A percentile compares a stretch with the other conserved stretches of the same genome.
phyloP scores from a whole-genome alignment of 2,113 vertebrate species.

The Brachirus orientalis region DNA sequence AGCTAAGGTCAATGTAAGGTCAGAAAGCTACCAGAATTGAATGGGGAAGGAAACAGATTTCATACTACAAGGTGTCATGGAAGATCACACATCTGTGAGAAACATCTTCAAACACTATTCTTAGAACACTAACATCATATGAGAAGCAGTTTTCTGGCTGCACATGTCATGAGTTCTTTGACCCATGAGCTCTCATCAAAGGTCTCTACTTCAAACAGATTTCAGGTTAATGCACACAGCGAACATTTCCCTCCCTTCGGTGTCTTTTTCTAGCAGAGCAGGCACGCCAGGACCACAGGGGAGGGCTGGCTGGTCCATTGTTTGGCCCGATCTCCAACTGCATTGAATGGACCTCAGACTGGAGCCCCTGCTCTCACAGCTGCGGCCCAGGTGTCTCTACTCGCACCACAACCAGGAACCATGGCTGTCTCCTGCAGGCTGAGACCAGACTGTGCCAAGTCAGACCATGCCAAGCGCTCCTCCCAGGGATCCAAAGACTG shows the following conservation, averaged over 20 bases:
- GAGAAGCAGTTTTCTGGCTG: not conserved
- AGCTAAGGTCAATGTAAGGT: too few relatives aligned
- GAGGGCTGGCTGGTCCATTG: not conserved
- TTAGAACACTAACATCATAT: not conserved
- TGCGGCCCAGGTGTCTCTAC: slow-evolving; percentile 84
- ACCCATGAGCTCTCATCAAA: not conserved
- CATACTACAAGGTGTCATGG: too few relatives aligned
- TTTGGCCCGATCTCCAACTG: slow-evolving; percentile 59
- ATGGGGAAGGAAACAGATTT: too few relatives aligned
- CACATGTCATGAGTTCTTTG: not conserved
- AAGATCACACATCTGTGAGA: too few relatives aligned
- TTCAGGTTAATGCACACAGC: not conserved
- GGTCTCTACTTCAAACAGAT: not conserved
- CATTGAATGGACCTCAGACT: slow-evolving; percentile 79
- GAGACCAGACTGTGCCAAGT: slow-evolving; percentile 80
- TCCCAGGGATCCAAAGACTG: not conserved
- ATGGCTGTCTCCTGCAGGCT: slow-evolving; percentile 81
- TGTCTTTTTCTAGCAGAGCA: slow-evolving; percentile 34
- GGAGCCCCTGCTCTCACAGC: slow-evolving; percentile 85
- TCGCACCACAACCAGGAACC: slow-evolving; percentile 84
- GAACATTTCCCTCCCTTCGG: slow-evolving; percentile 1
- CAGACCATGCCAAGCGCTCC: slow-evolving; percentile 63
- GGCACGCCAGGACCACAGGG: not conserved
- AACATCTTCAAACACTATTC: not conserved
- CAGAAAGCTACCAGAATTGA: too few relatives aligned